Evolutionary conservation across 2,888 invertebrate genomes (phyloP), one percentile per base, ranked within the genome.

Genomic region (Uloborus plumipes): DNA sequence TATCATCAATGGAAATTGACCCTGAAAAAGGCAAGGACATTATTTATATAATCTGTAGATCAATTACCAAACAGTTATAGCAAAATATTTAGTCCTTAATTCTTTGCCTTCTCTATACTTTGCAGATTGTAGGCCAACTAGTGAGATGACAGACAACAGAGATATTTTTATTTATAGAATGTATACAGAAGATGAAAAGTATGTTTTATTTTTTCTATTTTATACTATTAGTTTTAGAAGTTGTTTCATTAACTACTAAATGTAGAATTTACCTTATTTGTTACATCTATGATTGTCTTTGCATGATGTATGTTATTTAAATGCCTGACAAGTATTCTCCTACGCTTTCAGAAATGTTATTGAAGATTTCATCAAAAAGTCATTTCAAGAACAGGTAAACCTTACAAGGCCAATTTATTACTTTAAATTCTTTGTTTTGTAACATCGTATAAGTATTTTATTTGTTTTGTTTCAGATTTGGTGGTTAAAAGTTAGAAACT

Each of bases 141-240:
- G 91, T 76, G 89, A 91, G 66, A 88, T 93, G 66, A 86, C 88
- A 66, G 95, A 95, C 90, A 95, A 95, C 89, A 92, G 95, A 59
- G 95, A 96, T 89, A 90, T 94, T 39, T 91, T 91, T 83, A 93
- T 94, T 11, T 92, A 93, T 87, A 90, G 92, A 14, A 92, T 91
- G 86, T 94, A 93, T 92, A 93, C 94, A 47, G 88, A 88, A 31
- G 87, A 87, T 11, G 76, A 86, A 53, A 87, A 86, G 88, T 89
- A 85, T 61, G 49, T 31, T 39, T 49, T 89, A 85, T 61, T 31
- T 31, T 39, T 49, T 73, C 18, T 61, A 26, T 39, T 39, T 39
- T 39, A 9, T 39, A 9, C 39, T 7, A 39, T 39, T 26, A 26
- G 26, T 4, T 26, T 26, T 26, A 26, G 26, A 3, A 26, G 26